Evolutionary conservation across 2,797 vertebrate species (phyloP).

Genomic region (Centroberyx gerrardi): DNA sequence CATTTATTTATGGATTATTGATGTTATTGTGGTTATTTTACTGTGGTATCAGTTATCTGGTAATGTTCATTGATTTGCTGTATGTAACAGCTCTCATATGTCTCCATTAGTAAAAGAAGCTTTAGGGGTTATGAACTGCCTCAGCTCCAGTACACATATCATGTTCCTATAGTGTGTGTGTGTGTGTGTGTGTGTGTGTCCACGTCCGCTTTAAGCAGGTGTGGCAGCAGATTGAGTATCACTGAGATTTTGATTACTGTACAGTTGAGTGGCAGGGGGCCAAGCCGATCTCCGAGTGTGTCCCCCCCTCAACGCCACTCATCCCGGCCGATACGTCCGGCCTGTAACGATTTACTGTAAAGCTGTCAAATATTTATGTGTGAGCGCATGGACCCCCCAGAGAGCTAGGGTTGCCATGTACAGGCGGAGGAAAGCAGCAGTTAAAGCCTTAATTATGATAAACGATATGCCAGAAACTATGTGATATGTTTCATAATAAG

Average conservation of each 20-base stretch:
- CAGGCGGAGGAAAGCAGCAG: slow-evolving; percentile 23
- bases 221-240: slow-evolving; percentile 27
- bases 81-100: slow-evolving; percentile 33
- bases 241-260: slow-evolving; percentile 45
- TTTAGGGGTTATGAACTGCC: not conserved
- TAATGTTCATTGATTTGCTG: slow-evolving; percentile 56
- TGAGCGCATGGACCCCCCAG: slow-evolving; percentile 44
- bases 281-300: slow-evolving; percentile 42
- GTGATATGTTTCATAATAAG: slow-evolving; percentile 66
- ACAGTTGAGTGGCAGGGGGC: slow-evolving; percentile 40
- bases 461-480: slow-evolving; percentile 61
- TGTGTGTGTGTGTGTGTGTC: slow-evolving; percentile 4
- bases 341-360: slow-evolving; percentile 74
- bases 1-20: slow-evolving; percentile 44
- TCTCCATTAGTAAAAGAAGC: slow-evolving; percentile 42
- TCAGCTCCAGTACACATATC: not conserved
- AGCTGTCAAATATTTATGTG: slow-evolving; percentile 64
- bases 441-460: slow-evolving; percentile 75
- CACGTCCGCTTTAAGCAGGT: slow-evolving; percentile 27
- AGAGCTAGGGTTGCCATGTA: slow-evolving; percentile 41
- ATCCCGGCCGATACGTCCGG: slow-evolving; percentile 47
- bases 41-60: slow-evolving; percentile 42
- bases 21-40: slow-evolving; percentile 34
- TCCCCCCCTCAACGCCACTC: slow-evolving; percentile 59
- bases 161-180: not conserved